Base-by-base conservation (phyloP, 2,888 invertebrate genomes). In the Bombylius discolor region DNA sequence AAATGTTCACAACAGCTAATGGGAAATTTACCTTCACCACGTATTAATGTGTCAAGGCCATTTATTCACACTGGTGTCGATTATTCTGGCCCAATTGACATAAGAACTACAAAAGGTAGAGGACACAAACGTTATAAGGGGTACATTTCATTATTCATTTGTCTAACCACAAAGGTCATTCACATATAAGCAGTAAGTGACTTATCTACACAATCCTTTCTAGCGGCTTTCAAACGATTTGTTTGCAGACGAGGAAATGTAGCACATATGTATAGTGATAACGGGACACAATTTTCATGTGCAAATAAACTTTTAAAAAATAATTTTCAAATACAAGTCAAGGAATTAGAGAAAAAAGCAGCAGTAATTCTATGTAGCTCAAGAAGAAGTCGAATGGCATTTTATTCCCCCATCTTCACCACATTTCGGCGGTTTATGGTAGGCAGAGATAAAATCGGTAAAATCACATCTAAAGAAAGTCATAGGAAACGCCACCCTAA, bases 251-350 rank as follows among this genome's bases (percentile, higher is more conserved):
- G 49, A 13, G 58, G 49, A 4, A 34, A 33, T 1, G 45, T 34
- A 14, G n/a, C 1, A 4, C 46, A 47, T 8, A 46, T 56, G 0
- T 53, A 36, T 46, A 39, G 39, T 5, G 50, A 49, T n/a, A 49
- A 34, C 34, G 58, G 53, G 0, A 52, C 56, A 1, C 47, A 52
- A 4, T 55, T 58, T 12, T 12, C 13, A 33, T 50, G 53, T 1
- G 46, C 55, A 14, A 31, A 52, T 6, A 23, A 46, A 1, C 56
- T 62, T 36, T 42, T 65, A 9, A 56, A 56, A 31, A 52, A 59
- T 8, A 5, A 13, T 5, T 50, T 33, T 31, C 53, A 46, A 5
- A 33, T 45, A 4, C 6, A 32, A 52, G 33, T n/a, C 23, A 0
- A 32, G 5, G 4, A 42, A 3, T 5, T 5, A 7, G 13, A 52